A percentile compares a stretch with the other conserved stretches of the same genome.
Evolutionary conservation across 2,888 invertebrate genomes (phyloP).

Genomic region (Toxonevra muliebris): DNA sequence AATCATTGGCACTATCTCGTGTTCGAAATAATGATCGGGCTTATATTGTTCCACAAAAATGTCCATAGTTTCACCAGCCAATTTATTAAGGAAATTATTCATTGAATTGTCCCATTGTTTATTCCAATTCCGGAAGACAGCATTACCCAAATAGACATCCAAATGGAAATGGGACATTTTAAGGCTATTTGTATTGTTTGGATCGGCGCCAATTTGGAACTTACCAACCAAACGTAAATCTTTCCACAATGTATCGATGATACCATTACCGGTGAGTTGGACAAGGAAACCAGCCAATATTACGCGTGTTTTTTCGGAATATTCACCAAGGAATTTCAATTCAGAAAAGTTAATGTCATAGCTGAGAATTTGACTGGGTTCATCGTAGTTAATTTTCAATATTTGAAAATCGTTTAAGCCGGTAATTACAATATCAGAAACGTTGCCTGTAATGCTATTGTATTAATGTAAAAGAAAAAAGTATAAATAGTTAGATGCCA

Average conservation of each 20-base stretch:
- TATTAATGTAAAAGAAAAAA: too few species aligned
- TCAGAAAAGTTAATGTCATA: constrained; percentile 47
- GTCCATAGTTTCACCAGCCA: not conserved
- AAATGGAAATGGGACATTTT: constrained; percentile 43
- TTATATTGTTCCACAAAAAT: constrained; percentile 7
- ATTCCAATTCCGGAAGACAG: constrained; percentile 46
- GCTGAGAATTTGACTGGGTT: constrained; percentile 37
- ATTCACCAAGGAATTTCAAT: constrained; percentile 45
- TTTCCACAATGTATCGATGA: constrained; percentile 44
- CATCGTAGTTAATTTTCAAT: constrained; percentile 42
- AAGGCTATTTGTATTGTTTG: too few species aligned
- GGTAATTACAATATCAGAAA: constrained; percentile 46
- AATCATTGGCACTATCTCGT: constrained; percentile 30
- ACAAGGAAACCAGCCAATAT: constrained; percentile 39
- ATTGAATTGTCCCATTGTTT: constrained; percentile 44
- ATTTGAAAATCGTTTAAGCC: constrained; percentile 47
- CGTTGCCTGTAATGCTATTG: constrained; percentile 44
- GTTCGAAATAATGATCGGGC: constrained; percentile 10
- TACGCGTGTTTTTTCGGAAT: constrained; percentile 32
- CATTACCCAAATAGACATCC: constrained; percentile 45
- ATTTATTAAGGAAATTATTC: constrained; percentile 47
- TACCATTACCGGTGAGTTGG: constrained; percentile 33
- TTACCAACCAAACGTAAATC: constrained; percentile 47
- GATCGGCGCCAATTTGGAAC: constrained; percentile 42
- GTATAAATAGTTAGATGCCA: constrained; percentile 6